Conservation (phyloP, 2,113 vertebrate genomes). For the Callipepla californica region DNA sequence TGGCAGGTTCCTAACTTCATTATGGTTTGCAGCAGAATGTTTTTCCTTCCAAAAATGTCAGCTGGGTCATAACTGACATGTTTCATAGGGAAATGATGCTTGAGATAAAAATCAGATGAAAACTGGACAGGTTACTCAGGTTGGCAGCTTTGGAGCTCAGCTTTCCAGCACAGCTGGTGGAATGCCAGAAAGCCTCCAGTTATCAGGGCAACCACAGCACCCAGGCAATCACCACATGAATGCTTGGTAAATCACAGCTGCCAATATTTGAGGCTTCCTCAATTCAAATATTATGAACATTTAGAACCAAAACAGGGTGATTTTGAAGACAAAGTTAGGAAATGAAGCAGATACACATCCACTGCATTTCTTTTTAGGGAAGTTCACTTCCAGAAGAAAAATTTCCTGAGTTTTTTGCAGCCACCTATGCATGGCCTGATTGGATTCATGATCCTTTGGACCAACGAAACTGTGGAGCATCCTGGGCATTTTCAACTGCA, state of each 20-base stretch:
- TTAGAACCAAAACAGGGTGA: not conserved
- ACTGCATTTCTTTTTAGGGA: constrained; percentile 65
- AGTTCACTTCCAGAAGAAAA: constrained; percentile 52
- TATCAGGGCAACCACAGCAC: not conserved
- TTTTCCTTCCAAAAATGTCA: not conserved
- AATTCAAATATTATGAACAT: not conserved
- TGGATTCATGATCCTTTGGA: constrained; percentile 82
- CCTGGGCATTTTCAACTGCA: constrained; percentile 86
- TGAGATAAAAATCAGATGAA: not conserved
- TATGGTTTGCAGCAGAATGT: not conserved
- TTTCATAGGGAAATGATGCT: not conserved
- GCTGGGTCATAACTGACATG: not conserved
- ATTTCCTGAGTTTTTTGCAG: constrained; percentile 78
- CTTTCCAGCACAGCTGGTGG: not conserved
- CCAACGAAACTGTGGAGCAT: constrained; percentile 82
- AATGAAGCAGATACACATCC: not conserved
- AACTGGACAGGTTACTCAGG: not conserved
- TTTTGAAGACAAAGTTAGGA: not conserved
- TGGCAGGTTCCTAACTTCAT: not conserved
- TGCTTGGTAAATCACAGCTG: not conserved
- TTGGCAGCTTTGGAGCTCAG: not conserved
- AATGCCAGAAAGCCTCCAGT: accelerated
- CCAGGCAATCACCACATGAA: not conserved
- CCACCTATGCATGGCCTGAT: constrained; percentile 80
- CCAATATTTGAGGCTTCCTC: not conserved